phyloP scores from a whole-genome alignment of 2,113 vertebrate species.

The Microtus montanus region DNA sequence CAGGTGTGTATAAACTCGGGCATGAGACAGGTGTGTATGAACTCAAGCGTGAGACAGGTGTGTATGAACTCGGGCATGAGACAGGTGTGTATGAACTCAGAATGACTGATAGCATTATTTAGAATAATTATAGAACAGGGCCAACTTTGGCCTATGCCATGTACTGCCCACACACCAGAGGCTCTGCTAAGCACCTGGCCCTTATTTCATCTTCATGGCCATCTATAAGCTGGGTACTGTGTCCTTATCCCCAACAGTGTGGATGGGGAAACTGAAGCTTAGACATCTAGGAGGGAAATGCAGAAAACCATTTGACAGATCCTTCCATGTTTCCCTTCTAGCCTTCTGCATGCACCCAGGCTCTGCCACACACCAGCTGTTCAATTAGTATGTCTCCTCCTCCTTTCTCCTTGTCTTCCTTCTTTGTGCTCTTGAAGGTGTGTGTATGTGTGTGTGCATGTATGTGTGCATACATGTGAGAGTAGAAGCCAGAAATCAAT shows the following conservation, averaged over 20 bases:
- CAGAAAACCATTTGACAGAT: background rate
- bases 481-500: background rate
- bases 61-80: conserved; percentile 93
- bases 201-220: background rate
- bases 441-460: background rate
- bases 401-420: background rate
- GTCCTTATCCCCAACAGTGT: background rate
- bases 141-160: background rate
- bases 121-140: conserved; percentile 10
- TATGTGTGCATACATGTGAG: background rate
- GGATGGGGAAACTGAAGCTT: background rate
- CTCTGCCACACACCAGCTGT: background rate
- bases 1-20: conserved; percentile 93
- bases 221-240: background rate
- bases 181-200: background rate
- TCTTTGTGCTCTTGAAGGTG: background rate
- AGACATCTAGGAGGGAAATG: background rate
- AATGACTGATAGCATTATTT: background rate
- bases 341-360: background rate
- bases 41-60: conserved; percentile 94
- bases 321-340: background rate
- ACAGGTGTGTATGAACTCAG: conserved; percentile 91
- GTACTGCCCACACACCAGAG: background rate
- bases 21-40: conserved; percentile 96
- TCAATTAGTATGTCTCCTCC: background rate